Percentiles rank a stretch among this genome's conserved stretches.
phyloP scores from a whole-genome alignment of 1,140 invertebrate genomes.

The Dufourea novaeangliae region DNA sequence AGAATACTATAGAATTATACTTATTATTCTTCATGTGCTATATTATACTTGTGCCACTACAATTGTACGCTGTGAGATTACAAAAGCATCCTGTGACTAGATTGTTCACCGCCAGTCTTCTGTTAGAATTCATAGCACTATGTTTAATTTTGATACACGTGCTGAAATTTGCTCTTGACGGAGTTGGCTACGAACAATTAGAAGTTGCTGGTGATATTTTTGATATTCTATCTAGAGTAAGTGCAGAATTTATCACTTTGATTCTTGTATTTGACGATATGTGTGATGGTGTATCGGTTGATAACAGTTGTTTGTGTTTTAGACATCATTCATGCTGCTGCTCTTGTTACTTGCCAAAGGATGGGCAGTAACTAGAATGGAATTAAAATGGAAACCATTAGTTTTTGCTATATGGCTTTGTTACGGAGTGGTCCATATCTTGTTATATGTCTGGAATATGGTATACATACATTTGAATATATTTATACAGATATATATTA shows the following conservation, averaged over 20 bases:
- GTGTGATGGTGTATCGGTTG: not conserved
- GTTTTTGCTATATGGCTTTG: slow-evolving; percentile 95
- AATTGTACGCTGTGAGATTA: slow-evolving; percentile 92
- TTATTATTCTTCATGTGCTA: slow-evolving; percentile 94
- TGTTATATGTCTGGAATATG: slow-evolving; percentile 97
- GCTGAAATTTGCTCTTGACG: slow-evolving; percentile 94
- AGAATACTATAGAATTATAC: slow-evolving; percentile 96
- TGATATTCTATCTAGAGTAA: slow-evolving; percentile 93
- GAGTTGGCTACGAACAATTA: slow-evolving; percentile 90
- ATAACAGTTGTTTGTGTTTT: slow-evolving; percentile 75
- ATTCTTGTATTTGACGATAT: not conserved
- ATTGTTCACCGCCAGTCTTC: slow-evolving; percentile 92
- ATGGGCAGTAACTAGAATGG: slow-evolving; percentile 96
- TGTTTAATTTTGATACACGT: slow-evolving; percentile 94
- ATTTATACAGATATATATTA: not conserved
- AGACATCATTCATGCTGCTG: slow-evolving; percentile 97
- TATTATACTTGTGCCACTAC: slow-evolving; percentile 92
- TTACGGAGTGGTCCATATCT: slow-evolving; percentile 94
- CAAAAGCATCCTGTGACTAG: slow-evolving; percentile 96
- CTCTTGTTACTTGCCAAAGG: slow-evolving; percentile 96
- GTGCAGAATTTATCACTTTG: slow-evolving; percentile 53
- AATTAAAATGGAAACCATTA: slow-evolving; percentile 92
- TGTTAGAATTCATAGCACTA: slow-evolving; percentile 92
- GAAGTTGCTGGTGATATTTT: slow-evolving; percentile 94
- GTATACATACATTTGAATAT: slow-evolving; percentile 83